These are phyloP conservation scores for Marronus borbonicus DNA, from an alignment of 2,888 invertebrate genomes.

Conservation along the genomic window DNA sequence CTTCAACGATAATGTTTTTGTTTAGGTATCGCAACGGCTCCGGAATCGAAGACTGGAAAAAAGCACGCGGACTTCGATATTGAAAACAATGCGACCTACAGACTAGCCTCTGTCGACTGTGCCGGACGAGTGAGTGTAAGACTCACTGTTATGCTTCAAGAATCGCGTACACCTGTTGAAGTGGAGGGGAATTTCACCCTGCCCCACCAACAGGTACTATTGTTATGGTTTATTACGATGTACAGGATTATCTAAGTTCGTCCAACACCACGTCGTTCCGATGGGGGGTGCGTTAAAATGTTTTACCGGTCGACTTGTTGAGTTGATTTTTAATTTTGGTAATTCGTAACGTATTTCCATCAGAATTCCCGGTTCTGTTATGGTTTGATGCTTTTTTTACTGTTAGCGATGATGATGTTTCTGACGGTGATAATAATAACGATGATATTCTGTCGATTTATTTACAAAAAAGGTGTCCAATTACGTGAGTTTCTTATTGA, in stretches of 20 bases:
- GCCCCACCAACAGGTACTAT: conserved; percentile 67
- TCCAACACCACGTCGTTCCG: conserved; percentile 14
- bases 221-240: conserved; percentile 61
- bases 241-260: conserved; percentile 53
- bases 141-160: conserved; percentile 71
- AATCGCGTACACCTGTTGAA: conserved; percentile 70
- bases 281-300: conserved; percentile 53
- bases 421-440: conserved; percentile 13
- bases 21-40: conserved; percentile 36
- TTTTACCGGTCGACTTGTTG: conserved; percentile 52
- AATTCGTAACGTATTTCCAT: conserved; percentile 50
- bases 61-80: conserved; percentile 58
- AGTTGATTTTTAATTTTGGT: conserved; percentile 52
- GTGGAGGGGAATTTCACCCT: conserved; percentile 65
- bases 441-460: conserved; percentile 35
- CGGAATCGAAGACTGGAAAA: conserved; percentile 43
- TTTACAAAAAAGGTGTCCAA: conserved; percentile 24
- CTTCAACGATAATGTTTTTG: conserved; percentile 19
- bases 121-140: conserved; percentile 71
- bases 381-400: conserved; percentile 48
- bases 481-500: conserved; percentile 22
- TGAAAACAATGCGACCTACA: conserved; percentile 61
- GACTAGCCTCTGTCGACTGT: conserved; percentile 69
- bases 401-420: conserved; percentile 35
- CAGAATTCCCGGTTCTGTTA: conserved; percentile 46